Evolutionary conservation across 2,113 vertebrate genomes (phyloP).

Genomic region (Chlorocebus sabaeus): DNA sequence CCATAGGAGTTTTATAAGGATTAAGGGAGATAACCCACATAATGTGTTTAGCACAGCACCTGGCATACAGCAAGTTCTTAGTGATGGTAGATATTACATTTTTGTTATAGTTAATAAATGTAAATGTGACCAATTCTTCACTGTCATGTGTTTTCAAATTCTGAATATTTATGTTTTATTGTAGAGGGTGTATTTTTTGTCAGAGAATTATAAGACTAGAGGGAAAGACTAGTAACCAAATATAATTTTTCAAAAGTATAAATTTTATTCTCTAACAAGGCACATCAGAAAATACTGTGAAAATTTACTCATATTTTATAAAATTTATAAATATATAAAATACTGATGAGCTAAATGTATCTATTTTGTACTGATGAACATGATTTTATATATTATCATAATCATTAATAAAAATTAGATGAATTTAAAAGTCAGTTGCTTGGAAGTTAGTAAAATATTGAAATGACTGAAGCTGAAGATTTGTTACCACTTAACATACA

Average conservation of each 20-base stretch:
- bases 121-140: background rate
- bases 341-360: background rate
- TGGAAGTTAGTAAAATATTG: slow-evolving; percentile 75
- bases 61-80: background rate
- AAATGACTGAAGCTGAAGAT: slow-evolving; percentile 78
- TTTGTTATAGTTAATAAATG: background rate
- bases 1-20: background rate
- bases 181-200: background rate
- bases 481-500: slow-evolving; percentile 35
- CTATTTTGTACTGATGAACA: slow-evolving; percentile 68
- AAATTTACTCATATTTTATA: slow-evolving; percentile 65
- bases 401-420: slow-evolving; percentile 78
- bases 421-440: slow-evolving; percentile 75
- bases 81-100: background rate
- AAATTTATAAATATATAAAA: slow-evolving; percentile 53
- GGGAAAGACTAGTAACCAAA: background rate
- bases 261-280: slow-evolving; percentile 49
- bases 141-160: background rate
- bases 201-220: background rate
- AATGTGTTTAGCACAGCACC: background rate
- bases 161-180: slow-evolving; percentile 3
- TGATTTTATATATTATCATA: slow-evolving; percentile 71
- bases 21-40: background rate
- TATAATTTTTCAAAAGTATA: slow-evolving; percentile 13
- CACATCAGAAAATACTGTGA: slow-evolving; percentile 67